These are phyloP conservation scores for Autographa pulchrina DNA, from an alignment of 2,888 invertebrate genomes.

Conservation along the genomic window DNA sequence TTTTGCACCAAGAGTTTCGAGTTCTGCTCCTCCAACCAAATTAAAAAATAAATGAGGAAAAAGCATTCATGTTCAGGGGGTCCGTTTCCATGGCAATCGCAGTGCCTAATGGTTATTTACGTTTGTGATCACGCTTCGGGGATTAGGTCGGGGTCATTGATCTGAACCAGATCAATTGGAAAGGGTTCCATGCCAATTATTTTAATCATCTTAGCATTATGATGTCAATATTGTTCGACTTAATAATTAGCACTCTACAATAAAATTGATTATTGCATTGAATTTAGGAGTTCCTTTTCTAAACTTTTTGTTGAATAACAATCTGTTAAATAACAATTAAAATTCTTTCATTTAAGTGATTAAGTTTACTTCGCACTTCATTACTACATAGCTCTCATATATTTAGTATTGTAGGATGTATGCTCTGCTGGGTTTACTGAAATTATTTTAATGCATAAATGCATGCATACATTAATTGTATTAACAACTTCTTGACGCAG, in stretches of 20 bases:
- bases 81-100: neutral
- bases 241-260: neutral
- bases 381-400: too few relatives aligned
- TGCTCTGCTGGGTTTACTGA: too few relatives aligned
- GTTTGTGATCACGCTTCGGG: neutral
- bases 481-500: too few relatives aligned
- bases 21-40: neutral
- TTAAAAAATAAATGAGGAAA: neutral
- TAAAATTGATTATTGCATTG: neutral
- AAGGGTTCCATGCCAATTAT: constrained; percentile 12
- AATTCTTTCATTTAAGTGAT: neutral
- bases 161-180: neutral
- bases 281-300: neutral
- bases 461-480: too few relatives aligned
- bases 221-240: constrained; percentile 4
- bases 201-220: constrained; percentile 4
- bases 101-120: constrained; percentile 6
- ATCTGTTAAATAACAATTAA: neutral
- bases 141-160: constrained; percentile 10
- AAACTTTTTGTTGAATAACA: neutral
- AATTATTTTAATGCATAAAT: too few relatives aligned
- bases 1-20: neutral
- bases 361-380: neutral
- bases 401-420: too few relatives aligned
- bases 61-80: neutral